A percentile compares a stretch with the other conserved stretches of the same genome.
These are phyloP conservation scores for Ramphastos sulfuratus DNA, from an alignment of 2,113 vertebrate genomes.

Conservation along the genomic window DNA sequence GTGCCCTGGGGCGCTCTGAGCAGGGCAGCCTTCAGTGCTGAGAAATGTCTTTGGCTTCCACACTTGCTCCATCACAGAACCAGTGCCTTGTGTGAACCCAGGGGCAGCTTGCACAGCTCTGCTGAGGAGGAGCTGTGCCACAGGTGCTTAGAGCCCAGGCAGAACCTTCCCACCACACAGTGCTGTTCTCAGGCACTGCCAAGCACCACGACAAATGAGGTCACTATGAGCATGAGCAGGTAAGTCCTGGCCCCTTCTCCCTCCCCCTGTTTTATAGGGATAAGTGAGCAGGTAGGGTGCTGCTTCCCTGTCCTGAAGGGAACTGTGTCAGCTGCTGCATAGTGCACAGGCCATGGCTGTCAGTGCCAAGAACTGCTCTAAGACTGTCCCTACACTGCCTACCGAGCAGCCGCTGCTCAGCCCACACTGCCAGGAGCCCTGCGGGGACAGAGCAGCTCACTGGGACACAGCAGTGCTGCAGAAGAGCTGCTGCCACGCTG, in stretches of 20 bases:
- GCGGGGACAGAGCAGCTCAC: background rate
- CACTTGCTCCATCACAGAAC: background rate
- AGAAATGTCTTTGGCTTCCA: background rate
- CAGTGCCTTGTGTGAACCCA: background rate
- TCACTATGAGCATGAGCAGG: background rate
- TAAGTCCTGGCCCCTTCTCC: constrained; percentile 3
- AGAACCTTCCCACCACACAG: background rate
- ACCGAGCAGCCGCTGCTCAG: background rate
- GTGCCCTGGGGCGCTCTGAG: background rate
- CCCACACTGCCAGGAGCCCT: background rate
- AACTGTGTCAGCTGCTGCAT: background rate
- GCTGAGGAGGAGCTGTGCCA: background rate
- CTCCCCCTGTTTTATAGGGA: background rate
- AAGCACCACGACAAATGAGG: background rate
- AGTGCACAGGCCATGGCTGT: accelerated
- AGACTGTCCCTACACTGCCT: background rate
- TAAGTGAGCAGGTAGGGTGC: background rate
- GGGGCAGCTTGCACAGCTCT: background rate
- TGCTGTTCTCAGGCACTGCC: background rate
- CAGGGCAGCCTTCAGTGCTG: accelerated
- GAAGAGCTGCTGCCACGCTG: accelerated
- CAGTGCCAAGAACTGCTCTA: background rate
- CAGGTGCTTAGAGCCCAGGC: background rate
- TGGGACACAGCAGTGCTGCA: background rate
- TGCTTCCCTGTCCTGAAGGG: background rate